Conservation (phyloP, 2,888 invertebrate species). For the Asteroscopus sphinx region DNA sequence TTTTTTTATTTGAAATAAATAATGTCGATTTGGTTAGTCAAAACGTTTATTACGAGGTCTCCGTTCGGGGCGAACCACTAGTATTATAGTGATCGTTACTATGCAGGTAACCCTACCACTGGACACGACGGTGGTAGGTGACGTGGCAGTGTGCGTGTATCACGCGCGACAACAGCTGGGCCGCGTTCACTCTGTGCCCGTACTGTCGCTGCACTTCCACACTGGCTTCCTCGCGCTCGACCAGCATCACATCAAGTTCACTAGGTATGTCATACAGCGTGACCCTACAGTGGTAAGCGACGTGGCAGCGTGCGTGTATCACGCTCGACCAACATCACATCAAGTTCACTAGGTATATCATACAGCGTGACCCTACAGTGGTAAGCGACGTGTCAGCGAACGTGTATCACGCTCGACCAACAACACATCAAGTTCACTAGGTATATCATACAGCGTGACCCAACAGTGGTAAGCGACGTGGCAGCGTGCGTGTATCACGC, state of each 20-base stretch:
- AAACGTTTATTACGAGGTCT: too few relatives aligned
- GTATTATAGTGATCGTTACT: too few relatives aligned
- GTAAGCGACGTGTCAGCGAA: slow-evolving; percentile 96
- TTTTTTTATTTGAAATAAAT: too few relatives aligned
- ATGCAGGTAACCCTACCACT: slow-evolving; percentile 90
- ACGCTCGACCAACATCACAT: slow-evolving; percentile 93
- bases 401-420: slow-evolving; percentile 93
- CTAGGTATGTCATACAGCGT: too few relatives aligned
- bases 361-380: slow-evolving; percentile 94
- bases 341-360: slow-evolving; percentile 91
- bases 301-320: slow-evolving; percentile 94
- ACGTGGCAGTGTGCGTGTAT: slow-evolving; percentile 94
- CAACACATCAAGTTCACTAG: slow-evolving; percentile 92
- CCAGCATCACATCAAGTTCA: slow-evolving; percentile 93
- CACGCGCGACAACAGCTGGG: slow-evolving; percentile 97
- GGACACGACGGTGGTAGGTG: slow-evolving; percentile 95
- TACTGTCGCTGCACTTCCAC: slow-evolving; percentile 96
- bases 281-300: slow-evolving; percentile 96
- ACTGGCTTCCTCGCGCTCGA: slow-evolving; percentile 95
- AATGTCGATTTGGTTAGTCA: too few relatives aligned
- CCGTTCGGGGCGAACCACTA: too few relatives aligned
- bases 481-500: slow-evolving; percentile 94
- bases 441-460: too few relatives aligned
- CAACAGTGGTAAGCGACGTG: slow-evolving; percentile 96
- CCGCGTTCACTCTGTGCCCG: slow-evolving; percentile 95